Base-by-base conservation (phyloP, 1,140 invertebrate genomes). In the Drosophila punjabiensis region DNA sequence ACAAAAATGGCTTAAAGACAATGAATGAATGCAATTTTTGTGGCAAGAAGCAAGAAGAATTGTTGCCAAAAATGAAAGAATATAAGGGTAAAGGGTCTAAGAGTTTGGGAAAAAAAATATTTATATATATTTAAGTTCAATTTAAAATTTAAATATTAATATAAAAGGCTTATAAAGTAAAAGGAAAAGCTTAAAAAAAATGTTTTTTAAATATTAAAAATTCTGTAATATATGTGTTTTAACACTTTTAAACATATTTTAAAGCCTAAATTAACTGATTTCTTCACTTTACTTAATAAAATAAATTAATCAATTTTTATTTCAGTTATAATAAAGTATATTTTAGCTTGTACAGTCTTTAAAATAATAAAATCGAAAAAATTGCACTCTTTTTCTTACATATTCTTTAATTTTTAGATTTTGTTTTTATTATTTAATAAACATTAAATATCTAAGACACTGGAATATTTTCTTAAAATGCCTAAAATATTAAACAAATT, bases 1-100 rank as follows among this genome's bases (percentile, higher is more conserved):
- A 68, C 16, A 68, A 13, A 53, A 69, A 41, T 24, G 63, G 45
- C 35, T 68, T 52, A 39, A 69, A 50, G 63, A 68, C 62, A 69
- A 50, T 50, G 37, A 63, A 63, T 45, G 30, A 64, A 66, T 43
- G 16, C 24, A 30, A 33, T 61, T 43, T 60, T 32, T 41, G 65
- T 55, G 33, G n/a, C 32, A 2, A 20, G 4, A 39, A 50, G 47
- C 7, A 28, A 5, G 20, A 28, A 4, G 14, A 41, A 61, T 4
- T 14, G 16, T 30, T 13, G 13, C 32, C 16, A 35, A 35, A 47
- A 13, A 61, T 16, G 0, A 18, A 11, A 2, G 3, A 39, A 60
- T 33, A 41, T 8, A 28, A 56, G 13, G 32, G n/a, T 16, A 16
- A 32, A 16, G 4, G 1, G 14, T 14, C 8, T 16, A 1, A 14